Base-by-base conservation (phyloP, 2,113 vertebrate genomes). In the Acrocephalus kingi region DNA sequence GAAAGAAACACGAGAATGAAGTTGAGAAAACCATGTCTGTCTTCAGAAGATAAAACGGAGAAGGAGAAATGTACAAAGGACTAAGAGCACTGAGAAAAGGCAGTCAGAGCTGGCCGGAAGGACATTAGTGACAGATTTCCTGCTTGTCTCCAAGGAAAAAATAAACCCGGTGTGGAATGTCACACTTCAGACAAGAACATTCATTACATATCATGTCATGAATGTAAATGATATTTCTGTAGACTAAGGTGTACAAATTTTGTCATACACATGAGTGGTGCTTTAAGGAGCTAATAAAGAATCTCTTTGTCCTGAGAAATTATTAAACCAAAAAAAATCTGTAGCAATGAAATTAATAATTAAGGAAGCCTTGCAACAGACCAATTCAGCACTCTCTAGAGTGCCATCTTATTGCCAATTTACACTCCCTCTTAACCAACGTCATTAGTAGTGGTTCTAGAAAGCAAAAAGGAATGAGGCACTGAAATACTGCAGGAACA, bases 61-160 rank as follows among this genome's bases (percentile, higher is more conserved):
- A 59, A 77, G 71, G 69, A 90, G 15, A 94, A 96, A 84, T 7
- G 13, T 56, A 52, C 28, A 74, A 76, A 67, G 35, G 39, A 49
- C 39, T 72, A 61, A 49, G 28, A 91, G 6, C 37, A 74, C 59
- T 48, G 27, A 89, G 39, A 94, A 83, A 62, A 88, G 19, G 37
- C 85, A 86, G 61, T 52, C 59, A 90, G 76, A 93, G 30, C 31
- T 72, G 64, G 14, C 68, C n/a, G 5, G 80, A 90, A 92, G 80
- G 61, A 96, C 95, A 92, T 86, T 41, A 90, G 61, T 81, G 92
- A 89, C 83, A 88, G 76, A 95, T 90, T 96, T 96, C 90, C 80
- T 92, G 68, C 73, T 90, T 67, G 31, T 93, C 69, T 89, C 56
- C 49, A 68, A 93, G 55, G 67, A 61, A 91, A 93, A 83, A 94